Percentiles rank a stretch among this genome's conserved stretches.
Conservation (phyloP, 1,140 invertebrate genomes). For the Rhagoletis pomonella region DNA sequence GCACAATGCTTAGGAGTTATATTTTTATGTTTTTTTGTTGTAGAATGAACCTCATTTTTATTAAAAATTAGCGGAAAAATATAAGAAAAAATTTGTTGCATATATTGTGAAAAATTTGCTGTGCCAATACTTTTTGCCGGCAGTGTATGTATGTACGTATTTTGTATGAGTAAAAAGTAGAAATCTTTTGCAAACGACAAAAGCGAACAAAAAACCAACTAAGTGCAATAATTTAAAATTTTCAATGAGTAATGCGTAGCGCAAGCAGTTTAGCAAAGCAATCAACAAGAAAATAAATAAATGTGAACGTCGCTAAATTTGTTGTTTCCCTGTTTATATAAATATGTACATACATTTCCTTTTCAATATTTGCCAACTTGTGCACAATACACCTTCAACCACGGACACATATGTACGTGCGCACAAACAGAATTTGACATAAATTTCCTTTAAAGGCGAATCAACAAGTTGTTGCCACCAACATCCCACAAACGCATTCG, state of each 20-base stretch:
- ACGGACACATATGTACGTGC: neutral
- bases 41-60: too few relatives aligned
- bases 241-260: neutral
- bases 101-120: too few relatives aligned
- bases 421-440: neutral
- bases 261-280: too few relatives aligned
- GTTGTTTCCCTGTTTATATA: neutral
- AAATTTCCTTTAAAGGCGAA: conserved; percentile 32
- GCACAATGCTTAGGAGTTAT: too few relatives aligned
- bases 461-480: conserved; percentile 1
- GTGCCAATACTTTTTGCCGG: too few relatives aligned
- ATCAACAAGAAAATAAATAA: neutral
- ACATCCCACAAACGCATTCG: neutral
- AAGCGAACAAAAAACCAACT: neutral
- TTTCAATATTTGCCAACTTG: too few relatives aligned
- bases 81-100: too few relatives aligned
- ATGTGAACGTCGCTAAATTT: neutral
- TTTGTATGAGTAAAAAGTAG: too few relatives aligned
- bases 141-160: too few relatives aligned
- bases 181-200: neutral
- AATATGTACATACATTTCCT: too few relatives aligned
- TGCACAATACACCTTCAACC: neutral
- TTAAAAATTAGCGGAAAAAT: too few relatives aligned
- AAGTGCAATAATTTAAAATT: neutral
- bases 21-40: too few relatives aligned